Percentiles rank a stretch among this genome's conserved stretches.
These are phyloP conservation scores for Pteropus rufus DNA, from an alignment of 2,797 vertebrate species.

Conservation along the genomic window DNA sequence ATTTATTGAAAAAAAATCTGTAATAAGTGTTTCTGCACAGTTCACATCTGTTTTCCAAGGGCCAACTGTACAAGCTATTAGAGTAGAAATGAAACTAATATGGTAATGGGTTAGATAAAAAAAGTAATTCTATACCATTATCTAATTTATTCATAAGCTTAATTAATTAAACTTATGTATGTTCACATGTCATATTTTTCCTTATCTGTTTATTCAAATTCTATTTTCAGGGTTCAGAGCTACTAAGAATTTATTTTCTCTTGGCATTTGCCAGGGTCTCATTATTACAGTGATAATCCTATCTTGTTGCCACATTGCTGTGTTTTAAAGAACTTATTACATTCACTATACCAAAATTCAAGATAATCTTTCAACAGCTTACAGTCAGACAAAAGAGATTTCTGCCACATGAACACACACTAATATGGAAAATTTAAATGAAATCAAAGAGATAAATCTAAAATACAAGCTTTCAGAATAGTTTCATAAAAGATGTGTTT, in stretches of 20 bases:
- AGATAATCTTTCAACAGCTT: background rate
- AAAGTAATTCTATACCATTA: background rate
- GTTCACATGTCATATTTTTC: slow-evolving; percentile 33
- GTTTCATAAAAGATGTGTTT: background rate
- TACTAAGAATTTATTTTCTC: slow-evolving; percentile 45
- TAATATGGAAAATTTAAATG: background rate
- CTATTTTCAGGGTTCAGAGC: background rate
- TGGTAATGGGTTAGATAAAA: background rate
- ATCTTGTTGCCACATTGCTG: background rate
- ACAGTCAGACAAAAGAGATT: background rate
- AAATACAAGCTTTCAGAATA: background rate
- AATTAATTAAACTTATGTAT: background rate
- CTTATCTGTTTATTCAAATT: slow-evolving; percentile 1
- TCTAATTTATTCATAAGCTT: background rate
- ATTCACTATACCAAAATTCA: background rate
- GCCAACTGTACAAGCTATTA: background rate
- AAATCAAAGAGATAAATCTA: background rate
- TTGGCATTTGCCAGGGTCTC: slow-evolving; percentile 11
- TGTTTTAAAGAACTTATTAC: background rate
- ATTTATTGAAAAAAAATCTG: background rate
- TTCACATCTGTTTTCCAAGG: background rate
- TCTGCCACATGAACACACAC: background rate
- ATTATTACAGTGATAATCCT: background rate
- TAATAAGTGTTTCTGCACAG: background rate
- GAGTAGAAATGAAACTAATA: background rate